Percentiles rank a stretch among this genome's conserved stretches.
Evolutionary conservation across 2,888 invertebrate genomes (phyloP).

Genomic region (Cenopis cana): DNA sequence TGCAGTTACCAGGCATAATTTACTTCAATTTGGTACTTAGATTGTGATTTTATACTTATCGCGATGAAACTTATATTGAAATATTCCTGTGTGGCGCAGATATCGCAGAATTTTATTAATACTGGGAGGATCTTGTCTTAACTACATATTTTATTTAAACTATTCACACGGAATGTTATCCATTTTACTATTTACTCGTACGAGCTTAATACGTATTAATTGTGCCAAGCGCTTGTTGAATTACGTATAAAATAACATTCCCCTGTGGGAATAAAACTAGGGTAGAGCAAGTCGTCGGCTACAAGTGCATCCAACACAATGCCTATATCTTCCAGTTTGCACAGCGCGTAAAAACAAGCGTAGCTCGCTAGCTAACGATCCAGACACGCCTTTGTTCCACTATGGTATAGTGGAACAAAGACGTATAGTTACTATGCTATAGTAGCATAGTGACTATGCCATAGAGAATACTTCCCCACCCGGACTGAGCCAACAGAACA

Average conservation of each 20-base stretch:
- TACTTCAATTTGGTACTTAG: too few relatives aligned
- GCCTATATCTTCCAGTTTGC: conserved; percentile 56
- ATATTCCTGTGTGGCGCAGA: too few relatives aligned
- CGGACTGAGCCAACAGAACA: conserved; percentile 32
- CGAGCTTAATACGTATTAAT: neutral
- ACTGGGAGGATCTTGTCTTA: too few relatives aligned
- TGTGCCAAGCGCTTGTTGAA: neutral
- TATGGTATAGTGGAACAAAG: conserved; percentile 8
- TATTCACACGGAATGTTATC: too few relatives aligned
- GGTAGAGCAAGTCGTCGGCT: conserved; percentile 17
- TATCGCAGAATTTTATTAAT: too few relatives aligned
- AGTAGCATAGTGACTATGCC: neutral
- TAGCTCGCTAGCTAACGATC: conserved; percentile 51
- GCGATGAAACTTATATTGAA: too few relatives aligned
- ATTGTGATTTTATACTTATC: too few relatives aligned
- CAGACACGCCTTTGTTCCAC: conserved; percentile 61
- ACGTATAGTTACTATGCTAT: too few relatives aligned
- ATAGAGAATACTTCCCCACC: conserved; percentile 29
- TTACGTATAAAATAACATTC: conserved; percentile 26
- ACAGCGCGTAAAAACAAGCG: conserved; percentile 51
- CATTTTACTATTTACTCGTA: neutral
- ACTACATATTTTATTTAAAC: too few relatives aligned
- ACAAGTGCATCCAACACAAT: conserved; percentile 50
- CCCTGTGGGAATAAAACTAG: conserved; percentile 21
- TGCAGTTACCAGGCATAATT: neutral